These are phyloP conservation scores for Cistogaster globosa DNA, from an alignment of 2,888 invertebrate species.

Conservation along the genomic window DNA sequence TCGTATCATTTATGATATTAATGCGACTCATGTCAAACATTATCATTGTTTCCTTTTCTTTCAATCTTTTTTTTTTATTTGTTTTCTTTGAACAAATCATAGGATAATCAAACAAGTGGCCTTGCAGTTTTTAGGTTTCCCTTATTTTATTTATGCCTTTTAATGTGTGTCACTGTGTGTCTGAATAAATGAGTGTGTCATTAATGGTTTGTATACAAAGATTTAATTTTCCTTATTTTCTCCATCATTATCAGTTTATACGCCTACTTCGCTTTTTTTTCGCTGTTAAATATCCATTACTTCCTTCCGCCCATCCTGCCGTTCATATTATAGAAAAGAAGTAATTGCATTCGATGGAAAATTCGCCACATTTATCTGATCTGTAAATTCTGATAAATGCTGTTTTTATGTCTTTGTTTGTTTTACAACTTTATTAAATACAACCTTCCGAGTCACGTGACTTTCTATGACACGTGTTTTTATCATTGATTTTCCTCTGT, in stretches of 20 bases:
- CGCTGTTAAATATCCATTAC: conserved; percentile 59
- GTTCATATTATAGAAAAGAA: neutral
- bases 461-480: conserved; percentile 66
- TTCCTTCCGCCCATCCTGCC: conserved; percentile 51
- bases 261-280: conserved; percentile 50
- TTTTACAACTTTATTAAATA: conserved; percentile 48
- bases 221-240: conserved; percentile 61
- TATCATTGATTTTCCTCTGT: conserved; percentile 52
- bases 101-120: conserved; percentile 70
- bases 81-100: conserved; percentile 26
- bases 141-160: conserved; percentile 54
- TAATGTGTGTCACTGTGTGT: neutral
- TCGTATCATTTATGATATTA: conserved; percentile 18
- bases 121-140: neutral
- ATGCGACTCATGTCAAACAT: conserved; percentile 41
- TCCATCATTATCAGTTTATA: conserved; percentile 56
- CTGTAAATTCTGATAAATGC: conserved; percentile 46
- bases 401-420: conserved; percentile 55
- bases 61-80: neutral
- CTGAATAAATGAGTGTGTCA: conserved; percentile 53
- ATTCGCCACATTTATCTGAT: conserved; percentile 69
- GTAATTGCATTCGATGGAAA: conserved; percentile 48
- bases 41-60: conserved; percentile 1
- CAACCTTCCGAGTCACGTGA: conserved; percentile 62
- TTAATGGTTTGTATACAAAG: conserved; percentile 64